phyloP scores from a whole-genome alignment of 64 coral and sea anemone genomes.

The Astreopora myriophthalma region DNA sequence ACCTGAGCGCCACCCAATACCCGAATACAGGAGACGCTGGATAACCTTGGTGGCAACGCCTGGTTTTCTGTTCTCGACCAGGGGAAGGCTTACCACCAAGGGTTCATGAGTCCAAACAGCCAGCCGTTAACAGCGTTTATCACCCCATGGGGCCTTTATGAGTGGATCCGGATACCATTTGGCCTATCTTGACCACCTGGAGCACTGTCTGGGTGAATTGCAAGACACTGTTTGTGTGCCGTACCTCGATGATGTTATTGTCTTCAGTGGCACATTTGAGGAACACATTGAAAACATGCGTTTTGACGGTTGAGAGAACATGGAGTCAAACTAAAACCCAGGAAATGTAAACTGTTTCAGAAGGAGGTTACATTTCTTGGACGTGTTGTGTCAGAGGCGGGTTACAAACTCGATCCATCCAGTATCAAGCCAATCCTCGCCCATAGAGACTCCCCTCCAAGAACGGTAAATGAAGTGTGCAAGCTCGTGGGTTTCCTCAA shows the following conservation, averaged over 20 bases:
- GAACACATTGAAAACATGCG: too few relatives aligned
- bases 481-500: conserved; percentile 44
- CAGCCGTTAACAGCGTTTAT: too few relatives aligned
- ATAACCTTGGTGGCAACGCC: neutral
- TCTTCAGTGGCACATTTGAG: too few relatives aligned
- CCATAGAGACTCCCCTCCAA: conserved; percentile 21
- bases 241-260: too few relatives aligned
- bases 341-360: conserved; percentile 63
- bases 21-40: neutral
- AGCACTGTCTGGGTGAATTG: too few relatives aligned
- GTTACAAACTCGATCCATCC: conserved; percentile 49
- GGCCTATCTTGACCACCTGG: too few relatives aligned
- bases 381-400: conserved; percentile 42
- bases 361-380: conserved; percentile 60
- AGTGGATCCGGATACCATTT: too few relatives aligned
- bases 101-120: too few relatives aligned
- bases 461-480: conserved; percentile 63
- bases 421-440: conserved; percentile 39
- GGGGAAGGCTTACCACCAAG: too few relatives aligned
- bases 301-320: too few relatives aligned
- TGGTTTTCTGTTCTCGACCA: neutral
- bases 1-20: neutral
- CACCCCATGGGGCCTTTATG: too few relatives aligned
- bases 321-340: conserved; percentile 62
- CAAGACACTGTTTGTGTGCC: too few relatives aligned